Evolutionary conservation across 2,113 vertebrate species (phyloP), one percentile per base, ranked within the genome.

Genomic region (Entelurus aequoreus): DNA sequence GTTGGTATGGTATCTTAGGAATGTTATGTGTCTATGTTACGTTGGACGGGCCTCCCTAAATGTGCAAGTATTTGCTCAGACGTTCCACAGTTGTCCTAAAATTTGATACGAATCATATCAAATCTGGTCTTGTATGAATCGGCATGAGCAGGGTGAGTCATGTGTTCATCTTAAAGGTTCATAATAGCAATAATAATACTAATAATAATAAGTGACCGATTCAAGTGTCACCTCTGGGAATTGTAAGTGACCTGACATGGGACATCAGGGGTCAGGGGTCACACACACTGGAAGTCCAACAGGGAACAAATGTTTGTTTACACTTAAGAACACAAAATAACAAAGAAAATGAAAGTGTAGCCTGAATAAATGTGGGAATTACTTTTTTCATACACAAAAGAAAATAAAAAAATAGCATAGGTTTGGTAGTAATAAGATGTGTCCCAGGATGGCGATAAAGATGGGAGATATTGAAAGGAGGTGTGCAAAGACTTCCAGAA

Each of bases 211-310:
- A 79, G 71, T 76, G 84, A 81, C 77, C 84, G 48, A 82, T 76
- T 85, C 70, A 86, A 89, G 80, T 73, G 75, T 56, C 78, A 86
- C 88, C 80, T 82, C 37, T 74, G 86, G 81, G 84, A 86, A 82
- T 85, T 86, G 80, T 80, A 79, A 81, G 76, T 71, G 84, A 81
- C 72, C 82, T 74, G 72, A 80, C 71, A 80, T 48, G 0, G 56
- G 66, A 64, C 69, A 69, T 69, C 47, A 14, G 47, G 47, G 62
- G 75, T 80, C 83, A 87, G 53, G 81, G 83, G 82, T 86, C 86
- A 81, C 62, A 14, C 69, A 67, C 58, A n/a, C 28, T 28, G 38
- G 64, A 78, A 79, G 69, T 79, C 73, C 66, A 72, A 76, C 49
- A 68, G 64, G 65, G 74, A 68, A 65, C 65, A 74, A 77, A 75